Conservation (phyloP, 2,113 vertebrate genomes). For the Bagarius yarrelli region DNA sequence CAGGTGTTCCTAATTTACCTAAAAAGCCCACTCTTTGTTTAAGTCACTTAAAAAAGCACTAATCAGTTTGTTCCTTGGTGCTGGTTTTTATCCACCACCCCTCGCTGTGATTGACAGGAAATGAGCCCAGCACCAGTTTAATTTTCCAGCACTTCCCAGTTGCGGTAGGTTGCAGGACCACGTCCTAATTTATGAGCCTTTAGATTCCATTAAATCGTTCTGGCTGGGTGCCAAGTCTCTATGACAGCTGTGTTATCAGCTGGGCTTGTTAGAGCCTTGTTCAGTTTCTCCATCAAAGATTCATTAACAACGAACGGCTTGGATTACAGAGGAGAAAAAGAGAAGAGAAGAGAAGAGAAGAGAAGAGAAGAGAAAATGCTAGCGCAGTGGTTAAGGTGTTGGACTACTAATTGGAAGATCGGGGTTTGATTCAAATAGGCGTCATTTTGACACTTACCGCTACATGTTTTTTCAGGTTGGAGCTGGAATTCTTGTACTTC, state of each 20-base stretch:
- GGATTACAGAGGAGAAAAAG: neutral
- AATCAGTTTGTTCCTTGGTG: too few species aligned
- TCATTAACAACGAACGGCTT: constrained; percentile 38
- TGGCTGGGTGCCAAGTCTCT: constrained; percentile 36
- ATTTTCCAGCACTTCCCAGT: constrained; percentile 52
- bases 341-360: too few species aligned
- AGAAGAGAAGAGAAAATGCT: too few species aligned
- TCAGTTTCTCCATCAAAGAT: constrained; percentile 36
- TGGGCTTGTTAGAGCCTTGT: constrained; percentile 36
- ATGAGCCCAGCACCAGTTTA: constrained; percentile 47
- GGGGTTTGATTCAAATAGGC: too few species aligned
- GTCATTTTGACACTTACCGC: too few species aligned
- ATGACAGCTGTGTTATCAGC: constrained; percentile 25
- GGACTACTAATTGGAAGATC: too few species aligned
- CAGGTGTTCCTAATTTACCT: too few species aligned
- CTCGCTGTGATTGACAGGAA: constrained; percentile 35
- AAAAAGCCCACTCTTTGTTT: too few species aligned
- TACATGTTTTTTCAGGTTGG: too few species aligned
- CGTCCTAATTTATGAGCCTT: constrained; percentile 45
- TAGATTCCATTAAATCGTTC: constrained; percentile 42
- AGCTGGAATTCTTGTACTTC: too few species aligned
- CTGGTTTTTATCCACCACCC: constrained; percentile 25
- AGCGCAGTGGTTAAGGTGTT: too few species aligned
- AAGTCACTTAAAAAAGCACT: too few species aligned
- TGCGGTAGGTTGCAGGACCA: constrained; percentile 42